phyloP scores from a whole-genome alignment of 2,797 vertebrate genomes.

The Eleutherodactylus coqui region DNA sequence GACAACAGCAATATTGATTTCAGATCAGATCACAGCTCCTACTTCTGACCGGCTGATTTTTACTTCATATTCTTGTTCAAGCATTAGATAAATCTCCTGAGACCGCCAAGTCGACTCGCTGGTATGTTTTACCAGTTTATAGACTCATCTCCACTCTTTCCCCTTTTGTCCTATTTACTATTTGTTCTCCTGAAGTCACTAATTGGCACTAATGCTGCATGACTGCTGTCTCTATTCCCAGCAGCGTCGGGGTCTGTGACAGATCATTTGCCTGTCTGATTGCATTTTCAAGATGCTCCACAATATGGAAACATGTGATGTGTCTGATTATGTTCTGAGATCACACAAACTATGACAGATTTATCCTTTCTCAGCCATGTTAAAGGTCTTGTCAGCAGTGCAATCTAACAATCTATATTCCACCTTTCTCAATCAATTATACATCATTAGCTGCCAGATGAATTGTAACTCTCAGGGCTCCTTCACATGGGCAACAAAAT shows the following conservation, averaged over 20 bases:
- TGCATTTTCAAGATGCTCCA: slow-evolving; percentile 72
- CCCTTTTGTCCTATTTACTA: slow-evolving; percentile 33
- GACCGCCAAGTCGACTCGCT: slow-evolving; percentile 17
- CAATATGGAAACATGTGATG: slow-evolving; percentile 66
- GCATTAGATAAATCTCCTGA: slow-evolving; percentile 40
- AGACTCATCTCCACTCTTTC: slow-evolving; percentile 20
- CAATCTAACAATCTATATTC: background rate
- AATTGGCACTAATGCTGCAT: slow-evolving; percentile 3
- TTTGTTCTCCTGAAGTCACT: slow-evolving; percentile 47
- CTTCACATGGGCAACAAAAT: no score
- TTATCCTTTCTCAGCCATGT: background rate
- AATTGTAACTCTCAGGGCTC: no score
- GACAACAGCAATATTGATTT: slow-evolving; percentile 51
- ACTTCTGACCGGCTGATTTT: slow-evolving; percentile 38
- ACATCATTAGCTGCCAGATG: no score
- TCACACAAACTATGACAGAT: background rate
- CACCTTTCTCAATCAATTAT: no score
- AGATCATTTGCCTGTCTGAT: slow-evolving; percentile 68
- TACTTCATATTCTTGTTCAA: slow-evolving; percentile 49
- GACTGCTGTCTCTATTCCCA: slow-evolving; percentile 44
- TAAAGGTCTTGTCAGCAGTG: background rate
- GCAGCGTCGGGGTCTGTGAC: slow-evolving; percentile 49
- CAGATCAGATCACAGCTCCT: slow-evolving; percentile 46
- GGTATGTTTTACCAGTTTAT: slow-evolving; percentile 43
- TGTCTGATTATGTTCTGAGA: background rate